phyloP scores from a whole-genome alignment of 2,113 vertebrate species.

The Albula goreensis region DNA sequence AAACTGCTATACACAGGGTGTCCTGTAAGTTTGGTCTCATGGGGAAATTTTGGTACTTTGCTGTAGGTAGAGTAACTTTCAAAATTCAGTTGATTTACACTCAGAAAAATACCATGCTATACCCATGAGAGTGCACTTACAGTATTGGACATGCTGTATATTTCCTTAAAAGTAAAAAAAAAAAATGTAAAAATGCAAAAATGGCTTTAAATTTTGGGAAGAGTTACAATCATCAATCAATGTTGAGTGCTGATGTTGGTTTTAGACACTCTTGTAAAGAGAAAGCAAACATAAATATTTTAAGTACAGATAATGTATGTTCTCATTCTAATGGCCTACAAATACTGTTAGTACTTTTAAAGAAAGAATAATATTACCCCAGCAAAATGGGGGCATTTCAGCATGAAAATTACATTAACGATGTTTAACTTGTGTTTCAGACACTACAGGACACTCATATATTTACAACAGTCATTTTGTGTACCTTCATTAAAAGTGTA shows the following conservation, averaged over 20 bases:
- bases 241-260: not conserved
- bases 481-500: not conserved
- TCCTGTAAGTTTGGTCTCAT: not conserved
- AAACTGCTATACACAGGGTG: not conserved
- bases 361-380: not conserved
- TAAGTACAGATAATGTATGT: not conserved
- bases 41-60: not conserved
- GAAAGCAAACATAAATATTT: not conserved
- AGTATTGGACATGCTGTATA: not conserved
- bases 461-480: not conserved
- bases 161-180: not conserved
- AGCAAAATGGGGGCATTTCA: not conserved
- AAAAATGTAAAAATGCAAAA: not conserved
- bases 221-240: not conserved
- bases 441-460: not conserved
- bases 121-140: not conserved
- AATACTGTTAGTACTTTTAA: not conserved
- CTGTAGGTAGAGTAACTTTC: not conserved
- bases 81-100: not conserved
- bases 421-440: not conserved
- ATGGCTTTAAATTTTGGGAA: not conserved
- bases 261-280: not conserved
- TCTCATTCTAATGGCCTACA: not conserved
- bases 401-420: not conserved
- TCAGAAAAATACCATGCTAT: not conserved